These are phyloP conservation scores for Laothoe populi DNA, from an alignment of 2,888 invertebrate genomes.

Conservation along the genomic window DNA sequence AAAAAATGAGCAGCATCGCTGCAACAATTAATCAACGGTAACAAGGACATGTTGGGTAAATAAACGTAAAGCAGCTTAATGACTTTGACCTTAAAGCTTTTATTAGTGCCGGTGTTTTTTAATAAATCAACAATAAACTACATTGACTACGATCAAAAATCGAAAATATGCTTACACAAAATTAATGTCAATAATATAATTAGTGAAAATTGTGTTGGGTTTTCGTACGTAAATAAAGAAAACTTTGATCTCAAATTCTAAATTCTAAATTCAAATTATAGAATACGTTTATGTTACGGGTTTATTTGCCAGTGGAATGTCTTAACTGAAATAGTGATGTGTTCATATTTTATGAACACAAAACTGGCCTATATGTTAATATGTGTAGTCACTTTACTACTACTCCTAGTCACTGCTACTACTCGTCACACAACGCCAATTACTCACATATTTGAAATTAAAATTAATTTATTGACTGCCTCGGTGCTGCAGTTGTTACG, in stretches of 20 bases:
- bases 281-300: too few species aligned
- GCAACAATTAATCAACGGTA: constrained; percentile 7
- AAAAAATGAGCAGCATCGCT: neutral
- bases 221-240: neutral
- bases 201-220: neutral
- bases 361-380: too few species aligned
- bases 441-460: too few species aligned
- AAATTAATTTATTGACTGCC: too few species aligned
- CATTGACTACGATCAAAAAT: neutral
- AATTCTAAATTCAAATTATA: too few species aligned
- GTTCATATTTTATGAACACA: too few species aligned
- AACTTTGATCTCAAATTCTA: too few species aligned
- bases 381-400: too few species aligned
- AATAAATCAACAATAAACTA: neutral
- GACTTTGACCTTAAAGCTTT: neutral
- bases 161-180: neutral
- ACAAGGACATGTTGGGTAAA: constrained; percentile 18
- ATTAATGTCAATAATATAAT: neutral
- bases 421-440: too few species aligned
- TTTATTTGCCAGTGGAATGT: too few species aligned
- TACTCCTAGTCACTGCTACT: too few species aligned
- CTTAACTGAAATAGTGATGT: neutral
- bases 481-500: too few species aligned
- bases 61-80: constrained; percentile 16
- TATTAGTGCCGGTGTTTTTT: neutral